These are phyloP conservation scores for Anas georgica DNA, from an alignment of 2,797 vertebrate species.

Conservation along the genomic window DNA sequence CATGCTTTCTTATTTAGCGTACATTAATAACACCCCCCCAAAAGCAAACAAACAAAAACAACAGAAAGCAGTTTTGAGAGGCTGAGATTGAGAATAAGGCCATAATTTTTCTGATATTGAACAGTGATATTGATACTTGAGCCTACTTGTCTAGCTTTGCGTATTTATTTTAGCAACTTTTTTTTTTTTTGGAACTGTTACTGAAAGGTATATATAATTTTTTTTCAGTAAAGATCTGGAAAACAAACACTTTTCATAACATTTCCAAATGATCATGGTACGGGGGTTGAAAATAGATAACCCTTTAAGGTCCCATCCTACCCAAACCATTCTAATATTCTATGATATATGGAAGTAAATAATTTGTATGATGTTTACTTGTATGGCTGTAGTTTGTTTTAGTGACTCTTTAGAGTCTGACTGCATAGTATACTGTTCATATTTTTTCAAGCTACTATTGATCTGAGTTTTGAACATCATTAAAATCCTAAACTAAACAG, in stretches of 20 bases:
- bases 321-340: background rate
- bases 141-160: background rate
- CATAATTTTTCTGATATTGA: background rate
- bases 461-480: background rate
- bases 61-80: background rate
- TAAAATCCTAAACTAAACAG: background rate
- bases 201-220: background rate
- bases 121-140: background rate
- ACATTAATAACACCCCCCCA: no score
- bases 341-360: background rate
- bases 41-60: background rate
- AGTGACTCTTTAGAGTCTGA: background rate
- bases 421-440: background rate
- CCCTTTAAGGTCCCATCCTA: background rate
- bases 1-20: background rate
- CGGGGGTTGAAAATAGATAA: background rate
- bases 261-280: background rate
- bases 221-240: background rate
- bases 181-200: background rate
- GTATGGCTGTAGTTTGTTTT: background rate
- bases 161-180: background rate
- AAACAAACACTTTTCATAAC: background rate
- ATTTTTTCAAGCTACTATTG: background rate
- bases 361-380: background rate
- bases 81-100: background rate